Evolutionary conservation across 2,888 invertebrate genomes (phyloP), one percentile per base, ranked within the genome.

Genomic region (Onchidella celtica): DNA sequence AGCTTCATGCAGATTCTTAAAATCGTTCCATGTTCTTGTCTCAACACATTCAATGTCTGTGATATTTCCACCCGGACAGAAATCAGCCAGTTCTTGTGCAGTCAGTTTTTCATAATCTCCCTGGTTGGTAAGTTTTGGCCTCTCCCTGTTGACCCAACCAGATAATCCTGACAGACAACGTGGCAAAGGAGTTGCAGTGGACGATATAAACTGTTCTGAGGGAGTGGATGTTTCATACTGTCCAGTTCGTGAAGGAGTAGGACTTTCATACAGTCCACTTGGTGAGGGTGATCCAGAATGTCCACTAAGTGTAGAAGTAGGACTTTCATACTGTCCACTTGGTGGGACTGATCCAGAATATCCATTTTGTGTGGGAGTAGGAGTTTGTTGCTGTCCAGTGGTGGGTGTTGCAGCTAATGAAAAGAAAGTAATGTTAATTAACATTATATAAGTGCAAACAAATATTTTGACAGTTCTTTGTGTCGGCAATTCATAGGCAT

Each of bases 31-130:
- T 24, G 68, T 40, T 24, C 47, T 74, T 34, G 78, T n/a, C 27
- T 78, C 79, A 3, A 72, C 57, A 59, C 82, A 82, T 32, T 82
- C 65, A 47, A 82, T 78, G 3, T 74, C 40, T 21, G 66, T 73
- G 55, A 82, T 77, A 14, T 68, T 55, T n/a, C 90, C 90, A 65
- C 84, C 88, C 0, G 80, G 83, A 83, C 90, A 91, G 87, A 90
- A 89, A 11, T 65, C 36, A n/a, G 80, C 59, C 40, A 85, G 72
- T 75, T 90, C 89, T n/a, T 83, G 72, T 4, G 75, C 21, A 0
- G 86, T 87, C 82, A 89, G 84, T 32, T 86, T 86, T 79, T 91
- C 90, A 73, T 83, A 81, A 66, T 91, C 90, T 21, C 90, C 91
- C n/a, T n/a, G n/a, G 34, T 82, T 74, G 61, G 85, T 87, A 27